phyloP scores from a whole-genome alignment of 1,140 invertebrate genomes.

The Aplysia californica region DNA sequence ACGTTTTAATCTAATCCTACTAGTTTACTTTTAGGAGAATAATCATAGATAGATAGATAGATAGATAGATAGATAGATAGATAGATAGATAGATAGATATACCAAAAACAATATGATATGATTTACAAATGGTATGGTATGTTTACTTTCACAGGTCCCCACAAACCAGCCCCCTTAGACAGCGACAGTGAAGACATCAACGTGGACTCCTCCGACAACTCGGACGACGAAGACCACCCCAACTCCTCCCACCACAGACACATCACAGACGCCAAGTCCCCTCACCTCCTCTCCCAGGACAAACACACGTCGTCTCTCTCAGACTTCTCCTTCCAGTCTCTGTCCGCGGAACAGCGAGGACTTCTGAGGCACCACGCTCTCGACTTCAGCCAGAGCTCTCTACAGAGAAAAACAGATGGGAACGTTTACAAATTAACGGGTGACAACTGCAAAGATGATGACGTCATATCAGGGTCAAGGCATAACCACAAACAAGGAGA shows the following conservation, averaged over 20 bases:
- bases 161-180: not conserved
- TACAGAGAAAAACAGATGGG: not conserved
- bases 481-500: not conserved
- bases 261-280: not conserved
- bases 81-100: constrained; percentile 6
- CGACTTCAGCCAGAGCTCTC: too few relatives aligned
- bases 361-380: constrained; percentile 23
- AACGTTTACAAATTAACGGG: not conserved
- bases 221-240: constrained; percentile 26
- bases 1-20: not conserved
- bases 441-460: not conserved
- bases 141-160: not conserved
- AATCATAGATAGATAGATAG: not conserved
- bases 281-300: not conserved
- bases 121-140: too few relatives aligned
- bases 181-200: constrained; percentile 31
- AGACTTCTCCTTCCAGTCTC: not conserved
- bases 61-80: constrained; percentile 1
- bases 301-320: not conserved
- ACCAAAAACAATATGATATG: too few relatives aligned
- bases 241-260: not conserved
- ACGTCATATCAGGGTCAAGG: not conserved
- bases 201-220: constrained; percentile 38
- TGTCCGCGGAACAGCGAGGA: not conserved
- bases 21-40: not conserved